phyloP scores from a whole-genome alignment of 2,113 vertebrate species.

The Pogonocichla stellata region DNA sequence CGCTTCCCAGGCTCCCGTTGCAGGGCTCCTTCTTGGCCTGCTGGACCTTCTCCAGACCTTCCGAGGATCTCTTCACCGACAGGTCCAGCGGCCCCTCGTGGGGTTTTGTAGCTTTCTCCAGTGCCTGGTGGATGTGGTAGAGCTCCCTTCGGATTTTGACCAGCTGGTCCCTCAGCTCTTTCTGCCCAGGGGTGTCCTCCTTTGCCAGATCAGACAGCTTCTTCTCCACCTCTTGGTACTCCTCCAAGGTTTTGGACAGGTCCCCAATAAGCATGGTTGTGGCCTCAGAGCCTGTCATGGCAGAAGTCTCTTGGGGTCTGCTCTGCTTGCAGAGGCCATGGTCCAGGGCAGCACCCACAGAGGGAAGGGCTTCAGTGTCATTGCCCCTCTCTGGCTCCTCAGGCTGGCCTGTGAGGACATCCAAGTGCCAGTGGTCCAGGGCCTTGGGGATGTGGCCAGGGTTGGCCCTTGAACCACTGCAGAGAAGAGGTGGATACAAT shows the following conservation, averaged over 20 bases:
- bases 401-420: constrained; percentile 4
- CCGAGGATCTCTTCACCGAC: constrained; percentile 80
- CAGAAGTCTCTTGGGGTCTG: background rate
- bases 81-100: constrained; percentile 89
- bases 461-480: constrained; percentile 34
- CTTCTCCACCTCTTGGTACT: constrained; percentile 88
- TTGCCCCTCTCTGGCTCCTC: constrained; percentile 22
- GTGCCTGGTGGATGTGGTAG: constrained; percentile 87
- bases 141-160: constrained; percentile 90
- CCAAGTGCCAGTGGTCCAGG: constrained; percentile 64
- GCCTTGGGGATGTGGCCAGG: constrained; percentile 34
- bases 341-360: background rate
- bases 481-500: background rate
- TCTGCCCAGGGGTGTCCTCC: constrained; percentile 79
- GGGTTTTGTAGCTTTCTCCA: constrained; percentile 79
- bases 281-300: constrained; percentile 48
- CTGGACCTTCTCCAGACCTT: constrained; percentile 34
- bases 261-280: constrained; percentile 81
- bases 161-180: constrained; percentile 88
- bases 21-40: constrained; percentile 45
- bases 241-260: constrained; percentile 86
- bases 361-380: constrained; percentile 46
- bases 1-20: background rate
- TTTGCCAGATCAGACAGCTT: constrained; percentile 82
- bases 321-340: constrained; percentile 15